These are phyloP conservation scores for Gila robusta DNA, from an alignment of 2,797 vertebrate species.

Conservation along the genomic window DNA sequence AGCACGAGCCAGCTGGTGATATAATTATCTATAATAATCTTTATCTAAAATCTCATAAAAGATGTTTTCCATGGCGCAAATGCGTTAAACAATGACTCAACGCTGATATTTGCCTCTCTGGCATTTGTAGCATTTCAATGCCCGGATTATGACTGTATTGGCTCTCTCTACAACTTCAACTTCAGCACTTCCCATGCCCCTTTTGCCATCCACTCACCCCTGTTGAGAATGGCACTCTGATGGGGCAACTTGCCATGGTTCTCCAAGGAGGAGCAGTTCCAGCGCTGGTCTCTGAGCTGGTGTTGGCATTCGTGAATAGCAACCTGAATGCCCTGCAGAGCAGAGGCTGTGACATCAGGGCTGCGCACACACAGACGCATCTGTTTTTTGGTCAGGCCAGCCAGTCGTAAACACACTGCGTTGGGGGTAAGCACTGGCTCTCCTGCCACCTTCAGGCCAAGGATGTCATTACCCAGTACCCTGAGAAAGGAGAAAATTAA, in stretches of 20 bases:
- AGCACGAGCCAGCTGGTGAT: conserved; percentile 34
- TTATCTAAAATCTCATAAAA: conserved; percentile 49
- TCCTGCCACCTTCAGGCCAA: conserved; percentile 90
- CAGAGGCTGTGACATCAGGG: conserved; percentile 91
- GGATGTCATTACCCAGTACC: conserved; percentile 89
- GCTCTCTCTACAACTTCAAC: conserved; percentile 20
- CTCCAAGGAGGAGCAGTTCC: conserved; percentile 93
- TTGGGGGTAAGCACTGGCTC: conserved; percentile 91
- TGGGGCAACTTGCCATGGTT: conserved; percentile 85
- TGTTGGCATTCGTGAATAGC: conserved; percentile 93
- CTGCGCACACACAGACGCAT: conserved; percentile 89
- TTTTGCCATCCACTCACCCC: conserved; percentile 79
- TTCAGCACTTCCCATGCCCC: conserved; percentile 46
- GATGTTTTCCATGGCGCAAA: conserved; percentile 32
- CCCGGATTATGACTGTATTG: conserved; percentile 40
- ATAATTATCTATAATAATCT: conserved; percentile 40
- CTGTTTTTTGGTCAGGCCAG: conserved; percentile 91
- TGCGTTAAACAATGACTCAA: conserved; percentile 39
- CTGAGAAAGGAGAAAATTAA: conserved; percentile 71
- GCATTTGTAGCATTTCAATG: conserved; percentile 37
- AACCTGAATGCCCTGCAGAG: conserved; percentile 92
- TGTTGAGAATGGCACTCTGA: conserved; percentile 88
- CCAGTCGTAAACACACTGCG: conserved; percentile 89
- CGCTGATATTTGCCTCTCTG: conserved; percentile 25
- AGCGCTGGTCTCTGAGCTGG: conserved; percentile 90